Percentiles rank a stretch among this genome's conserved stretches.
These are phyloP conservation scores for Pseudorasbora parva DNA, from an alignment of 2,113 vertebrate species.

Conservation along the genomic window DNA sequence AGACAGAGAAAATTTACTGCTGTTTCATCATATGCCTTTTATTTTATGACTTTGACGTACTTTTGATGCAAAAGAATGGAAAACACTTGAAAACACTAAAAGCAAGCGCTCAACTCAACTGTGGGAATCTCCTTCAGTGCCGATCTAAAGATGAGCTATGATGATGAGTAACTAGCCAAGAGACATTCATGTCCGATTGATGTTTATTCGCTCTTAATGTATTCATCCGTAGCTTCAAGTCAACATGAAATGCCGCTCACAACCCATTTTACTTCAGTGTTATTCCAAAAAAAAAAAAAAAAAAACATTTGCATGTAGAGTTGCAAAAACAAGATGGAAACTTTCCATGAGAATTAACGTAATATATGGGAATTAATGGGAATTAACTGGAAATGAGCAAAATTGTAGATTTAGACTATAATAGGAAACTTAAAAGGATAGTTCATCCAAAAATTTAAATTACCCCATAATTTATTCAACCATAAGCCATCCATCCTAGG, in stretches of 20 bases:
- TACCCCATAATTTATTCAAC: too few relatives aligned
- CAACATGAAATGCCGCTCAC: background rate
- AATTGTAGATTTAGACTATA: too few relatives aligned
- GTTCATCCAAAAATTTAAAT: too few relatives aligned
- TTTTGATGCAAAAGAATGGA: constrained; percentile 19
- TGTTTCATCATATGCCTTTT: constrained; percentile 24
- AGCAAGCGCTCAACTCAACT: background rate
- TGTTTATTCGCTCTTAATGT: background rate
- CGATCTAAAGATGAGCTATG: constrained; percentile 26
- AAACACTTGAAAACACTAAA: background rate
- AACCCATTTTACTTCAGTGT: background rate
- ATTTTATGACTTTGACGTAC: constrained; percentile 2
- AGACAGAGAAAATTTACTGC: background rate
- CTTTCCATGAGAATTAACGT: too few relatives aligned
- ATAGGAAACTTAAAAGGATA: too few relatives aligned
- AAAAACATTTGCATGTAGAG: too few relatives aligned
- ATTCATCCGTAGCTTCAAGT: background rate
- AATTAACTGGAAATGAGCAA: too few relatives aligned
- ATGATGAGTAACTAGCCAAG: constrained; percentile 45
- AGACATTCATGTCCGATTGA: constrained; percentile 40
- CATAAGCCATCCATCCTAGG: too few relatives aligned
- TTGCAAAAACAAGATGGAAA: too few relatives aligned
- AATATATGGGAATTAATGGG: too few relatives aligned
- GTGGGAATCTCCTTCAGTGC: constrained; percentile 18
- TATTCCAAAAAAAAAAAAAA: too few relatives aligned